Percentiles rank a stretch among this genome's conserved stretches.
These are phyloP conservation scores for Baryphthengus martii DNA, from an alignment of 2,113 vertebrate genomes.

Conservation along the genomic window DNA sequence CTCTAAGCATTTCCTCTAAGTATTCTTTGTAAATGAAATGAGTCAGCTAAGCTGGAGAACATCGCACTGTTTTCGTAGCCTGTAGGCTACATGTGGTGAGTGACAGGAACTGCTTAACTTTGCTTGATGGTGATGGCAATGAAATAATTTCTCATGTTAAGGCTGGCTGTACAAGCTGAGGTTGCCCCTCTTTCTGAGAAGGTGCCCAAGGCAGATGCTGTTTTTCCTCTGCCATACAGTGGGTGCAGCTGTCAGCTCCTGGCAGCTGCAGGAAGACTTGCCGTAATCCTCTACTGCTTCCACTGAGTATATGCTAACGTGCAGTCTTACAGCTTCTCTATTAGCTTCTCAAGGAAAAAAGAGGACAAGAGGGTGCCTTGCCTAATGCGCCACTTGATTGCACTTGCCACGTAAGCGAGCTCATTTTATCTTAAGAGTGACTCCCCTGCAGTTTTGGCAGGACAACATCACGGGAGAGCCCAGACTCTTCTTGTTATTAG, in stretches of 20 bases:
- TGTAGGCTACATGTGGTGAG: not conserved
- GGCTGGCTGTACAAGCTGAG: not conserved
- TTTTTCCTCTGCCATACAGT: not conserved
- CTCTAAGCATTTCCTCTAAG: slow-evolving; percentile 28
- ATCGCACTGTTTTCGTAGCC: not conserved
- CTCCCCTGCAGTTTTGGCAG: not conserved
- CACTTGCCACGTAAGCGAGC: not conserved
- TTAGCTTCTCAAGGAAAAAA: not conserved
- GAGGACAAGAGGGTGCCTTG: not conserved
- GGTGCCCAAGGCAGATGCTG: not conserved
- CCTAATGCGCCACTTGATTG: not conserved
- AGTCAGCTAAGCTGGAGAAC: slow-evolving; percentile 14
- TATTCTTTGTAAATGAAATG: slow-evolving; percentile 37
- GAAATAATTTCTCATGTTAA: not conserved
- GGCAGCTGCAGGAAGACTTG: not conserved
- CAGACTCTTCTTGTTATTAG: not conserved
- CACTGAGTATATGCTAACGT: not conserved
- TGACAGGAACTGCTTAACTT: not conserved
- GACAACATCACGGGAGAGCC: not conserved
- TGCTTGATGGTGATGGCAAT: not conserved
- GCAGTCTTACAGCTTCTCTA: not conserved
- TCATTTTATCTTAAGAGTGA: not conserved
- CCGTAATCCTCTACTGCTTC: not conserved
- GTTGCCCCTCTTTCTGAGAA: not conserved
- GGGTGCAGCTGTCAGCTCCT: not conserved